A percentile compares a stretch with the other conserved stretches of the same genome.
These are phyloP conservation scores for Junco hyemalis DNA, from an alignment of 2,113 vertebrate species.

Conservation along the genomic window DNA sequence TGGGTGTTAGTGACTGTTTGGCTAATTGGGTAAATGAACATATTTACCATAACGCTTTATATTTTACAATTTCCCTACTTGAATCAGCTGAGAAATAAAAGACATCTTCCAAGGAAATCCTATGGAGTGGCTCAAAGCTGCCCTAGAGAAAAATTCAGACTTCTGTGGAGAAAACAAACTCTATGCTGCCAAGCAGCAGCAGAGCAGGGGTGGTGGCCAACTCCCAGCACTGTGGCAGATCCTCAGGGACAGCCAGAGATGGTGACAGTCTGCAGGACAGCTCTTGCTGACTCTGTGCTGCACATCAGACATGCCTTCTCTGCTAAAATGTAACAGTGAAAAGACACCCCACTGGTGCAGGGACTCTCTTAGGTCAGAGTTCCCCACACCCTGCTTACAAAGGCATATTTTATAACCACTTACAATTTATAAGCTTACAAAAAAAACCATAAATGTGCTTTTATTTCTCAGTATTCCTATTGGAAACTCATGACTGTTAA, in stretches of 20 bases:
- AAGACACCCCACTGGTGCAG: background rate
- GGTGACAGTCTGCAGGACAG: background rate
- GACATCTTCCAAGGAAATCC: background rate
- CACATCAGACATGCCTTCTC: background rate
- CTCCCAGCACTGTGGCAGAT: accelerated
- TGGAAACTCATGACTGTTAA: background rate
- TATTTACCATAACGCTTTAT: background rate
- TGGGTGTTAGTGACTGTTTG: background rate
- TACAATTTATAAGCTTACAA: background rate
- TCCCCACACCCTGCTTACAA: background rate
- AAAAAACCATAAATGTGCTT: background rate
- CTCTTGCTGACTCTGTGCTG: background rate
- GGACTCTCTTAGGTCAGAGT: too few species aligned
- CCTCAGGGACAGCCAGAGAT: background rate
- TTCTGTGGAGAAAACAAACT: background rate
- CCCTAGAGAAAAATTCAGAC: background rate
- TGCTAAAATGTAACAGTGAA: background rate
- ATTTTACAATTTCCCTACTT: background rate
- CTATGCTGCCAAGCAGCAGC: background rate
- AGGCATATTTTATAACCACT: background rate
- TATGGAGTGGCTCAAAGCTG: background rate
- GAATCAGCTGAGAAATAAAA: background rate
- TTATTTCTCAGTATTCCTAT: background rate
- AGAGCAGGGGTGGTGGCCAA: background rate
- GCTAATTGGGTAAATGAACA: background rate